Evolutionary conservation across 2,797 vertebrate species (phyloP).

Genomic region (Mastacembelus armatus): DNA sequence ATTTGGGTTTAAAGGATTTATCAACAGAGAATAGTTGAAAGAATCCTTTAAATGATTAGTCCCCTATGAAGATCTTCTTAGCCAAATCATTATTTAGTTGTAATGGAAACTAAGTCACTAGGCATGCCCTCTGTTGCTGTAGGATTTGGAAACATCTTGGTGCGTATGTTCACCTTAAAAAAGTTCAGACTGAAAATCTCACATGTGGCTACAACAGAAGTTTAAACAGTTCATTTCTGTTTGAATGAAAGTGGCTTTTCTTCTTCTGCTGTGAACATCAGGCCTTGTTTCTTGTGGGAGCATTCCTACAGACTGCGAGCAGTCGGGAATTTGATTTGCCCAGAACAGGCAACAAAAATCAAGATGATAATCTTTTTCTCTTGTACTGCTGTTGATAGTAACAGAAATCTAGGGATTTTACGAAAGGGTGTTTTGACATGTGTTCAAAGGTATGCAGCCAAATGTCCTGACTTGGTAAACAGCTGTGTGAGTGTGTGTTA

Average conservation of each 20-base stretch:
- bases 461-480: conserved; percentile 53
- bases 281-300: conserved; percentile 2
- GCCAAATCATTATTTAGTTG: not conserved
- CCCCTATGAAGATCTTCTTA: not conserved
- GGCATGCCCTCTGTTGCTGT: not conserved
- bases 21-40: not conserved
- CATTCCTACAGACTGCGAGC: conserved; percentile 32
- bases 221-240: conserved; percentile 13
- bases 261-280: conserved; percentile 8
- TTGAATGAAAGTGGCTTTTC: conserved; percentile 16
- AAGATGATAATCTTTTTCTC: conserved; percentile 20
- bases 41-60: not conserved
- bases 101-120: not conserved
- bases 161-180: not conserved
- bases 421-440: conserved; percentile 72
- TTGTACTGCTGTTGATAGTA: conserved; percentile 29
- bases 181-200: not conserved
- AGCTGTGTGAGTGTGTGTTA: conserved; percentile 41
- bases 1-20: too few species aligned
- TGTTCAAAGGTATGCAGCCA: conserved; percentile 63
- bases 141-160: conserved; percentile 4
- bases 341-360: conserved; percentile 23
- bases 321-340: not conserved
- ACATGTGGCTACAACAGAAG: not conserved
- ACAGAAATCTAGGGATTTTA: conserved; percentile 43